These are phyloP conservation scores for Cinara cedri DNA, from an alignment of 2,888 invertebrate species.

Conservation along the genomic window DNA sequence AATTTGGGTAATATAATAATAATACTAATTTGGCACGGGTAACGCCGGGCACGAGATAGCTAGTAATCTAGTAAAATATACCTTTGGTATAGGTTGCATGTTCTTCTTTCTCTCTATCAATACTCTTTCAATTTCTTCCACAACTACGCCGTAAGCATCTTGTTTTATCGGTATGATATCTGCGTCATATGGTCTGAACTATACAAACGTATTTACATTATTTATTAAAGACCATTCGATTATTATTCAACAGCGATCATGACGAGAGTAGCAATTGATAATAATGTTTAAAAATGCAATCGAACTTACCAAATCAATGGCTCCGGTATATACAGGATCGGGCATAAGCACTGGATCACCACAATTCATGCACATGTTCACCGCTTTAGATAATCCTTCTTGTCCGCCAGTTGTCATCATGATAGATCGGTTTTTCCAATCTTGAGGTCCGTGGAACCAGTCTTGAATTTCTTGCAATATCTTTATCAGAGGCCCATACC, in stretches of 20 bases:
- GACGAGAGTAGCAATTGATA: too few relatives aligned
- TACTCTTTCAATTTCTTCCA: conserved; percentile 68
- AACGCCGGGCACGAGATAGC: not conserved
- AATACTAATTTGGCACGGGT: too few relatives aligned
- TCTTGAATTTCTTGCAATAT: conserved; percentile 71
- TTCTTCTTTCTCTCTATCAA: conserved; percentile 67
- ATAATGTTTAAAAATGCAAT: not conserved
- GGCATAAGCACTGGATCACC: conserved; percentile 76
- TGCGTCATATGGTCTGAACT: conserved; percentile 74
- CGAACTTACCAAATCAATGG: conserved; percentile 70
- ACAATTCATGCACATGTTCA: conserved; percentile 74
- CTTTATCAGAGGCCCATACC: conserved; percentile 68
- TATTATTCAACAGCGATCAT: too few relatives aligned
- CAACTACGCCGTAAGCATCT: conserved; percentile 73
- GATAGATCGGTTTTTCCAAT: conserved; percentile 65
- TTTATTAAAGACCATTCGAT: not conserved
- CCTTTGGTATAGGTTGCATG: conserved; percentile 72
- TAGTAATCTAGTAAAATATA: conserved; percentile 56
- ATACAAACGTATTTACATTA: conserved; percentile 54
- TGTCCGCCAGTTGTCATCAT: conserved; percentile 78
- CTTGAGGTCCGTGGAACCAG: conserved; percentile 72
- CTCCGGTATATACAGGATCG: conserved; percentile 75
- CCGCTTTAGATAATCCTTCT: conserved; percentile 76
- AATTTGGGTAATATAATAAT: too few relatives aligned
- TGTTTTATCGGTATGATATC: conserved; percentile 73